These are phyloP conservation scores for Caenorhabditis becei DNA, from an alignment of 2,888 invertebrate genomes.

Conservation along the genomic window DNA sequence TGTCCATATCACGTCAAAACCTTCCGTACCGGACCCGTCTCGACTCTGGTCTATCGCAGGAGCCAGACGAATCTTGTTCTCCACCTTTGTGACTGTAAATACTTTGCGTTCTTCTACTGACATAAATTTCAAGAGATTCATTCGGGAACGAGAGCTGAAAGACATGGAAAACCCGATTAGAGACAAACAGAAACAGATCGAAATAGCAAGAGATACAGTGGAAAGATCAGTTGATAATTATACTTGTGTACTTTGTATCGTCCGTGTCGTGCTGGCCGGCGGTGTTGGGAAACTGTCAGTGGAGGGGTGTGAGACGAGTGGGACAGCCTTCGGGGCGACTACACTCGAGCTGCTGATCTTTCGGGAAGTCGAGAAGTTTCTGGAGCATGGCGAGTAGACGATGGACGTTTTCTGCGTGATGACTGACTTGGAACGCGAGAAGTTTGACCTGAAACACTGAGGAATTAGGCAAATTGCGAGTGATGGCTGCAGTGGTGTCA, in stretches of 20 bases:
- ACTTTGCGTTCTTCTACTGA: background rate
- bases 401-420: conserved; percentile 73
- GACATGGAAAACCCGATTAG: background rate
- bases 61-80: conserved; percentile 17
- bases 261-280: conserved; percentile 47
- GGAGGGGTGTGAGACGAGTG: conserved; percentile 42
- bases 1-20: conserved; percentile 32
- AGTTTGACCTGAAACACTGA: conserved; percentile 52
- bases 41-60: conserved; percentile 42
- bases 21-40: conserved; percentile 41
- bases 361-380: conserved; percentile 61
- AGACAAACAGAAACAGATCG: conserved; percentile 7
- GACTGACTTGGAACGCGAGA: conserved; percentile 67
- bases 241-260: conserved; percentile 50
- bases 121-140: background rate
- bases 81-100: conserved; percentile 19
- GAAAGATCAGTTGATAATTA: conserved; percentile 7
- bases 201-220: background rate
- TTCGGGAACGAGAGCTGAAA: background rate
- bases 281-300: conserved; percentile 55
- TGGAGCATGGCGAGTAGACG: conserved; percentile 67
- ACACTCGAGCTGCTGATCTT: conserved; percentile 49
- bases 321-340: conserved; percentile 19
- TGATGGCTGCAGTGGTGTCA: conserved; percentile 2
- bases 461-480: conserved; percentile 29